These are phyloP conservation scores for Aporrectodea caliginosa DNA, from an alignment of 1,140 invertebrate species.

Conservation along the genomic window DNA sequence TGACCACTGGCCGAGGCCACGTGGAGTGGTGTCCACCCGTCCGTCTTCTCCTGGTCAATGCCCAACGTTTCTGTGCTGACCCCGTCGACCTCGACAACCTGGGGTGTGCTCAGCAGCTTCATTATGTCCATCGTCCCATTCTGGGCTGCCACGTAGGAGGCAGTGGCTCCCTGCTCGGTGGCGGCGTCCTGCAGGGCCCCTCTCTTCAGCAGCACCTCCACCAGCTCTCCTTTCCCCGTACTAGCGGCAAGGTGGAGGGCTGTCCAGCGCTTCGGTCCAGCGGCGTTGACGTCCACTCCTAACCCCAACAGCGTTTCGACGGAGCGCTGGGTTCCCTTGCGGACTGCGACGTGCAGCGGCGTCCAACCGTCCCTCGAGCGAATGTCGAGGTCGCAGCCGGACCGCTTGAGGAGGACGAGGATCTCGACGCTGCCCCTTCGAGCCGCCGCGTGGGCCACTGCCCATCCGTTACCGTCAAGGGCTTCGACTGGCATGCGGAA, in stretches of 20 bases:
- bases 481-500: background rate
- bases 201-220: constrained; percentile 6
- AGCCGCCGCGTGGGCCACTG: constrained; percentile 11
- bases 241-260: constrained; percentile 13
- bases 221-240: constrained; percentile 7
- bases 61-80: too few relatives aligned
- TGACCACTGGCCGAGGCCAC: constrained; percentile 25
- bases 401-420: background rate
- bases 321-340: constrained; percentile 91
- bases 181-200: background rate
- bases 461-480: constrained; percentile 20
- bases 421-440: background rate
- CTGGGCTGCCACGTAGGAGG: constrained; percentile 14
- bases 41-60: background rate
- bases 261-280: constrained; percentile 18
- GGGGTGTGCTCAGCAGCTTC: background rate
- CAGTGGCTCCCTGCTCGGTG: constrained; percentile 5
- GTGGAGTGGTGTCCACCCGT: constrained; percentile 29
- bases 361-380: constrained; percentile 78
- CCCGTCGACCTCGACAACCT: too few relatives aligned
- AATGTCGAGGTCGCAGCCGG: background rate
- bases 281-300: constrained; percentile 60
- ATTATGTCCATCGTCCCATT: background rate
- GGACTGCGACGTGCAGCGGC: constrained; percentile 87
- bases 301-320: constrained; percentile 88